Base-by-base conservation (phyloP, 2,797 vertebrate genomes). In the Pangasius macronema region DNA sequence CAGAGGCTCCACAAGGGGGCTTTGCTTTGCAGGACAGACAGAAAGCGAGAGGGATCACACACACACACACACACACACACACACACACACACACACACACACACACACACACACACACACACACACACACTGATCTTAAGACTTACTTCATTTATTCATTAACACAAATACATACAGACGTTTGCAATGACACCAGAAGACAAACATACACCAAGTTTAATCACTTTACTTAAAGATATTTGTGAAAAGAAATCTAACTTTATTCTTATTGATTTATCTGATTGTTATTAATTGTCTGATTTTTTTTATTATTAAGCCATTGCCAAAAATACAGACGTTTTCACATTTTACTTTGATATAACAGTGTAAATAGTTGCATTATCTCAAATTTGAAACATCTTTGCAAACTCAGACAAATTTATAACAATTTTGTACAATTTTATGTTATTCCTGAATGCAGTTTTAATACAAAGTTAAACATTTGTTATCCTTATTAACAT, bases 1-100 rank as follows among this genome's bases (percentile, higher is more conserved):
- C 87, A 68, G 85, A 88, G 84, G 84, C 83, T 94, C 94, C 95
- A 95, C 94, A 91, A 95, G 94, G 93, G 94, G 95, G 93, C 94
- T 81, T 92, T 89, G 86, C 49, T 73, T 80, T 82, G 83, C 46
- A 77, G 79, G 49, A 87, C 30, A 85, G 72, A 77, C 61, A 83
- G 27, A 3, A 83, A 14, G 80, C 33, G 59, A 89, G 49, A 84
- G 24, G 42, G 59, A 87, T 53, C 22, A 61, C 22, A 24, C 70
- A 11, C 57, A 55, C 30, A 20, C 22, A 33, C 24, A 39, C 39
- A 33, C 39, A 27, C 22, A 73, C 70, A 16, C 42, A 57, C 49
- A 51, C 27, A 77, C 46, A 55, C 24, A 30, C 14, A 9, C 10
- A 57, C 49, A 51, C 27, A 77, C n/a, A n/a, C n/a, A n/a, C n/a